These are phyloP conservation scores for Bursaphelenchus mucronatus DNA, from an alignment of 1,140 invertebrate species.

Conservation along the genomic window DNA sequence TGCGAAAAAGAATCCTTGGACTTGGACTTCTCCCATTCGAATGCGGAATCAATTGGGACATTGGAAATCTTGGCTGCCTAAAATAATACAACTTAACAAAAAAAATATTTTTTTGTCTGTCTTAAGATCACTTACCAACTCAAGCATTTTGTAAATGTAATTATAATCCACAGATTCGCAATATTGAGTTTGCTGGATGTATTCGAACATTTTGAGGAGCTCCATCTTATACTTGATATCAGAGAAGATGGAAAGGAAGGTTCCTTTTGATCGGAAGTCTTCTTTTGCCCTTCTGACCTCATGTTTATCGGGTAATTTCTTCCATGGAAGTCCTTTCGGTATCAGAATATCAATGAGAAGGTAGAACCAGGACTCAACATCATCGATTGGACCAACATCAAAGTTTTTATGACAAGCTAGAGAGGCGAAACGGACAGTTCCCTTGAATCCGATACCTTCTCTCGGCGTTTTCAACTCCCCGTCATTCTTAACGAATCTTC, in stretches of 20 bases:
- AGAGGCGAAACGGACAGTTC: conserved; percentile 46
- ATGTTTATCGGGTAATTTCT: conserved; percentile 24
- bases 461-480: conserved; percentile 43
- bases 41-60: conserved; percentile 24
- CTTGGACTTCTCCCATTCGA: conserved; percentile 33
- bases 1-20: not conserved
- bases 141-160: conserved; percentile 30
- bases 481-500: conserved; percentile 35
- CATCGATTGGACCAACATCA: conserved; percentile 42
- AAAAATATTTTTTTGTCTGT: not conserved
- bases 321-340: conserved; percentile 32
- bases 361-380: conserved; percentile 46
- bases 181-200: conserved; percentile 27
- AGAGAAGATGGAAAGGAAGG: conserved; percentile 6
- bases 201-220: conserved; percentile 25
- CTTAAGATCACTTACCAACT: conserved; percentile 19
- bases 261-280: conserved; percentile 27
- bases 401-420: conserved; percentile 32
- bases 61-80: conserved; percentile 22
- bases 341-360: conserved; percentile 35
- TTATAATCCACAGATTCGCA: conserved; percentile 23
- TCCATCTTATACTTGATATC: conserved; percentile 23
- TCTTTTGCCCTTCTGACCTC: conserved; percentile 23
- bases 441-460: conserved; percentile 33
- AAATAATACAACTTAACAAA: not conserved